These are phyloP conservation scores for Sturmia bella DNA, from an alignment of 2,888 invertebrate species.

Conservation along the genomic window DNA sequence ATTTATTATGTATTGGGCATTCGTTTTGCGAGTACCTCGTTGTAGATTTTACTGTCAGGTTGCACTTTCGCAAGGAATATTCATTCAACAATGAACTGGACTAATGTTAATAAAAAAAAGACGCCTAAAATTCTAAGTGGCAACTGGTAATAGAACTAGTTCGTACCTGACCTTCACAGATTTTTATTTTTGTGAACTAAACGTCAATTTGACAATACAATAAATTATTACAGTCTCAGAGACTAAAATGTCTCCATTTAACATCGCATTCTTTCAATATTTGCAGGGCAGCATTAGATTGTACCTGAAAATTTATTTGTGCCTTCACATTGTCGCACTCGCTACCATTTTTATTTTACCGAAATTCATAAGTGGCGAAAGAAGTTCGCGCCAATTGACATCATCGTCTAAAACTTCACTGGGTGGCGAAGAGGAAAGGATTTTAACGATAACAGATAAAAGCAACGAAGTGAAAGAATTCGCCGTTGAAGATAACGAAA, in stretches of 20 bases:
- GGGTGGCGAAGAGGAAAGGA: constrained; percentile 20
- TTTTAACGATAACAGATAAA: constrained; percentile 7
- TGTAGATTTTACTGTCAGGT: no score
- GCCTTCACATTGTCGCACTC: constrained; percentile 82
- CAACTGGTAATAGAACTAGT: no score
- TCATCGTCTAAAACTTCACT: constrained; percentile 57
- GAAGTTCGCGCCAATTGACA: constrained; percentile 68
- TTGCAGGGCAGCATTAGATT: constrained; percentile 84
- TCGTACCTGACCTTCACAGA: no score
- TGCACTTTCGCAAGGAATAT: no score
- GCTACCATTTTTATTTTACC: constrained; percentile 80
- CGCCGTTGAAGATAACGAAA: neutral
- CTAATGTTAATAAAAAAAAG: no score
- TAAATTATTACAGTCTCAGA: no score
- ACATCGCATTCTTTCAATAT: neutral
- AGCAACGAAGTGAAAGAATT: neutral
- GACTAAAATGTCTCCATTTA: neutral
- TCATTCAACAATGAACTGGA: no score
- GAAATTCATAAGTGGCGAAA: constrained; percentile 78
- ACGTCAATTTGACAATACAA: no score
- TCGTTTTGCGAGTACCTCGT: no score
- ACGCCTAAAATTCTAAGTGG: no score
- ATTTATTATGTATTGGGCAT: no score
- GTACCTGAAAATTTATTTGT: constrained; percentile 82
- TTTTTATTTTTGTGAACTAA: no score